Base-by-base conservation (phyloP, 2,888 invertebrate genomes). In the Acronicta alni region DNA sequence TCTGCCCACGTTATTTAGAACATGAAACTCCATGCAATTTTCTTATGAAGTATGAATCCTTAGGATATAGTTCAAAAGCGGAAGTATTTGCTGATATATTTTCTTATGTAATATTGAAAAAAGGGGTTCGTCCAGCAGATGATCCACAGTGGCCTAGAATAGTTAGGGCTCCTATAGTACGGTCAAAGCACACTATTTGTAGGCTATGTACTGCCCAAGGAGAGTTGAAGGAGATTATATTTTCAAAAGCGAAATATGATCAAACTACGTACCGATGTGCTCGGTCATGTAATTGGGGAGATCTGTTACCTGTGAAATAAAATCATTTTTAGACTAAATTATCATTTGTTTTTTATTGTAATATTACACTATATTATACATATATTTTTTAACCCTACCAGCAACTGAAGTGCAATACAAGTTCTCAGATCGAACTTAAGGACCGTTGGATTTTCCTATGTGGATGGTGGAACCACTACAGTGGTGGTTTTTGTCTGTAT, bases 21-120 rank as follows among this genome's bases (percentile, higher is more conserved):
- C 95, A 96, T 53, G 88, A 95, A 7, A 96, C 96, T 0, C 97
- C 98, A 0, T 99, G 98, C 78, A 97, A 97, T 83, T 98, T 98
- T 85, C 86, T 95, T 72, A 95, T 96, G 48, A 83, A 91, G 17
- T 98, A 96, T 79, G 89, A 95, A 65, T 89, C 95, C 0, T 81
- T 96, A 51, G 92, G 95, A 0, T 94, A 95, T 52, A 95, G 93
- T 0, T 82, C 85, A 0, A 91, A 90, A 44, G 79, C 86, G 14
- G 89, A 90, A 58, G 67, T 93, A 0, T 87, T 82, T 49, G 94
- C 87, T 0, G 97, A 97, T 75, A 83, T 95, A 20, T 98, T 96
- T 86, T 96, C 97, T 0, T 99, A 98, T 86, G 95, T 98, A 0
- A 96, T 99, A 46, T 87, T 99, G 23, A 97, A 95, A 86, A 98